phyloP scores from a whole-genome alignment of 2,113 vertebrate species.

The Vulpes ferrilata region DNA sequence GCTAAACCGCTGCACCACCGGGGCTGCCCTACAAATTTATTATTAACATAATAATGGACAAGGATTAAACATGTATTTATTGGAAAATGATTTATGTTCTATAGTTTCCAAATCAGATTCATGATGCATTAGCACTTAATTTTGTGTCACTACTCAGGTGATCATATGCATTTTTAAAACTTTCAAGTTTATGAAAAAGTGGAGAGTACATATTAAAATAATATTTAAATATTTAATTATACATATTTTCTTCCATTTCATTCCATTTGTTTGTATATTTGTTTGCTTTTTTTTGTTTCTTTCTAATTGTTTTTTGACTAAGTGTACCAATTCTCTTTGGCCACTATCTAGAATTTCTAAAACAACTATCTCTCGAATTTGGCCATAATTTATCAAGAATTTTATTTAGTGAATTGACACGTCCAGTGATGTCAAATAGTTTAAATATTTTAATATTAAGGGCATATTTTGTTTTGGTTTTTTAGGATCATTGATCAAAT shows the following conservation, averaged over 20 bases:
- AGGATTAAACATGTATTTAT: not conserved
- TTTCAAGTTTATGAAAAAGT: not conserved
- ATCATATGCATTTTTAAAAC: not conserved
- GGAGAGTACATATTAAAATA: not conserved
- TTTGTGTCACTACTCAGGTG: not conserved
- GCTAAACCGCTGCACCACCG: too few relatives aligned
- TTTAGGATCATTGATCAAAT: not conserved
- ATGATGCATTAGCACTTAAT: not conserved
- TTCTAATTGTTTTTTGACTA: not conserved
- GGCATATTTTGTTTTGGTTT: too few relatives aligned
- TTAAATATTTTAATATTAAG: not conserved
- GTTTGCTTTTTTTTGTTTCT: not conserved
- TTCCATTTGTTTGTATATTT: not conserved
- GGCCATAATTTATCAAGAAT: not conserved
- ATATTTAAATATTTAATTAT: not conserved
- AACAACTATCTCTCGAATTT: not conserved
- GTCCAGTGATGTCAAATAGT: not conserved
- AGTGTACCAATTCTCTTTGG: not conserved
- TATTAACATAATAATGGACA: not conserved
- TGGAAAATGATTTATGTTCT: not conserved
- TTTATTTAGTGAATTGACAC: not conserved
- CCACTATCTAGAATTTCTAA: not conserved
- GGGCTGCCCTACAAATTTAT: not conserved
- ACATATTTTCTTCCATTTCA: not conserved
- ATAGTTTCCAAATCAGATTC: not conserved